Conservation (phyloP, 2,888 invertebrate species). For the Conus canariensis region DNA sequence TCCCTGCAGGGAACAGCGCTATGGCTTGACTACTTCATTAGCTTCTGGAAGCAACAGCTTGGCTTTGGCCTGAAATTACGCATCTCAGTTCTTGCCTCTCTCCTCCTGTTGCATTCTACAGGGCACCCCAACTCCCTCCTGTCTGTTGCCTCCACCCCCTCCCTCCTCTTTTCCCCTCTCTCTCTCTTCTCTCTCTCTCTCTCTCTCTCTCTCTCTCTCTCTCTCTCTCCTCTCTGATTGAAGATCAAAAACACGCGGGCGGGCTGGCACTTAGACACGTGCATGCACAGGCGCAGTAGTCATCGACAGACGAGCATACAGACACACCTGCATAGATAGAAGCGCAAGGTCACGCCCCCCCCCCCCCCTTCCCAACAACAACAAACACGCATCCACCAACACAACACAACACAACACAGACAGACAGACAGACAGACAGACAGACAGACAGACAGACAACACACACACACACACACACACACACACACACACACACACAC, state of each 20-base stretch:
- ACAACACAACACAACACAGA: not conserved
- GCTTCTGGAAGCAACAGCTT: no score
- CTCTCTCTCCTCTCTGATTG: not conserved
- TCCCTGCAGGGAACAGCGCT: no score
- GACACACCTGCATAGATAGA: not conserved
- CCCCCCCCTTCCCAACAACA: not conserved
- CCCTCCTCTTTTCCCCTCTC: not conserved
- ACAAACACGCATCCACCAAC: not conserved
- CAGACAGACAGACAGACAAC: not conserved
- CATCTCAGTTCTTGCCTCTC: not conserved
- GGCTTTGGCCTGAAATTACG: no score
- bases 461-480: not conserved
- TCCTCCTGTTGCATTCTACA: not conserved
- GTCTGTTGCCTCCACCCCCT: not conserved
- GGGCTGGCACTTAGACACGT: not conserved
- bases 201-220: conserved; percentile 4
- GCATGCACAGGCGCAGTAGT: not conserved
- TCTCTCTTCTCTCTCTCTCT: not conserved
- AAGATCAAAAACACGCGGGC: not conserved
- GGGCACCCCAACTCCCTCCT: not conserved
- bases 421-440: not conserved
- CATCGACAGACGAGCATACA: not conserved
- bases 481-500: not conserved
- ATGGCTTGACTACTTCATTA: no score
- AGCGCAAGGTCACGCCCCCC: not conserved